Base-by-base conservation (phyloP, 2,797 vertebrate species). In the Acomys russatus region DNA sequence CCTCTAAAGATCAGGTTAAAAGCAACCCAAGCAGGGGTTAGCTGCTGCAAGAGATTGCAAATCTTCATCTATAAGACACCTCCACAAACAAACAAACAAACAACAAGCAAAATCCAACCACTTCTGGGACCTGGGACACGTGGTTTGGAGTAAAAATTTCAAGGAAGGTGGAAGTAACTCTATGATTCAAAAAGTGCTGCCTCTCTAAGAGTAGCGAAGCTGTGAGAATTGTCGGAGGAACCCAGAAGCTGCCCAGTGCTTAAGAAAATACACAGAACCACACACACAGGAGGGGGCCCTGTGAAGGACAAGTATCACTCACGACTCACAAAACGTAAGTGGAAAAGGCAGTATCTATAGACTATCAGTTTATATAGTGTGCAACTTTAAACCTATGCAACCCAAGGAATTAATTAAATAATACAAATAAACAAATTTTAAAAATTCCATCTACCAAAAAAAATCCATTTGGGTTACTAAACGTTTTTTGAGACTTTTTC, bases 371-470 rank as follows among this genome's bases (percentile, higher is more conserved):
- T 73, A 54, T 28, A 73, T 78, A 71, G 28, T 95, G 76, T 68
- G 0, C 49, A 14, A 94, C 66, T 83, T 94, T 85, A 90, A 87
- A 90, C n/a, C 64, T 33, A 76, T 85, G 9, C 33, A 92, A 61
- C 8, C 17, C 4, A 71, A 84, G 49, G 20, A 64, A 82, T 82
- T 76, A 76, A 77, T 89, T 78, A 78, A 63, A 70, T 35, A 73
- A 63, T 83, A 71, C 12, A 78, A 93, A 84, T n/a, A 88, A 61
- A 90, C 6, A 63, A 28, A 80, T 87, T 68, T 84, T 79, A 7
- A 73, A 86, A 87, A 30, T 25, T 86, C n/a, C 56, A 88, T 73
- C 73, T 63, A 6, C 49, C 6, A 87, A 71, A 79, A 59, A 88
- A 66, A 76, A 25, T 14, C n/a, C 49, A 74, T 66, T 96, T 61